Evolutionary conservation across 2,797 vertebrate genomes (phyloP).

Genomic region (Pangasius krempfi): DNA sequence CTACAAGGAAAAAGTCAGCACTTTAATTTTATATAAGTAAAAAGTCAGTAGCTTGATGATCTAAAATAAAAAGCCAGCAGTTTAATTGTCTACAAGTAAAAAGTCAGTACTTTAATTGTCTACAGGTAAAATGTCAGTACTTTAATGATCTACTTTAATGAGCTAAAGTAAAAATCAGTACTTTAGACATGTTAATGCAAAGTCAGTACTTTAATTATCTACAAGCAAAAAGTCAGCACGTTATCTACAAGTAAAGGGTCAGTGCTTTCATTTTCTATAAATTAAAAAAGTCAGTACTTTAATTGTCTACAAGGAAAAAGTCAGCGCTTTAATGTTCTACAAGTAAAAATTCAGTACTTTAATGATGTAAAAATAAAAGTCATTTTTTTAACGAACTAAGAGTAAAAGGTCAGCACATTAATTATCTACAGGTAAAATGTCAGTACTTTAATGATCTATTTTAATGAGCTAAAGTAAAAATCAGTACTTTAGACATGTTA

Average conservation of each 20-base stretch:
- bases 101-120: background rate
- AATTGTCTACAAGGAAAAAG: background rate
- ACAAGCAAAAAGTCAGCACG: background rate
- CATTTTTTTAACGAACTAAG: too few relatives aligned
- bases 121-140: background rate
- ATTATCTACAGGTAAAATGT: background rate
- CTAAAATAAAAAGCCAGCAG: background rate
- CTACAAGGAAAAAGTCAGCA: background rate
- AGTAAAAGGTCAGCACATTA: too few relatives aligned
- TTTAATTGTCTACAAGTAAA: background rate
- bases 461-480: background rate
- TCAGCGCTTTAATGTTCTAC: background rate
- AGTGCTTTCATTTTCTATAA: background rate
- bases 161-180: background rate
- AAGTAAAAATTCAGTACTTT: too few relatives aligned
- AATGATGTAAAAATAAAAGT: too few relatives aligned
- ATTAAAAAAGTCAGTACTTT: background rate
- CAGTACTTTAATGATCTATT: background rate
- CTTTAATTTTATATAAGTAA: too few relatives aligned
- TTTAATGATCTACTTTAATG: background rate
- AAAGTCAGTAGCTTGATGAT: too few relatives aligned
- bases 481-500: background rate
- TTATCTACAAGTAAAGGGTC: background rate
- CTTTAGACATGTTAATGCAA: background rate
- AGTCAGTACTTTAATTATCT: background rate